A percentile compares a stretch with the other conserved stretches of the same genome.
phyloP scores from a whole-genome alignment of 1,140 invertebrate species.

The Pomacea maculata region DNA sequence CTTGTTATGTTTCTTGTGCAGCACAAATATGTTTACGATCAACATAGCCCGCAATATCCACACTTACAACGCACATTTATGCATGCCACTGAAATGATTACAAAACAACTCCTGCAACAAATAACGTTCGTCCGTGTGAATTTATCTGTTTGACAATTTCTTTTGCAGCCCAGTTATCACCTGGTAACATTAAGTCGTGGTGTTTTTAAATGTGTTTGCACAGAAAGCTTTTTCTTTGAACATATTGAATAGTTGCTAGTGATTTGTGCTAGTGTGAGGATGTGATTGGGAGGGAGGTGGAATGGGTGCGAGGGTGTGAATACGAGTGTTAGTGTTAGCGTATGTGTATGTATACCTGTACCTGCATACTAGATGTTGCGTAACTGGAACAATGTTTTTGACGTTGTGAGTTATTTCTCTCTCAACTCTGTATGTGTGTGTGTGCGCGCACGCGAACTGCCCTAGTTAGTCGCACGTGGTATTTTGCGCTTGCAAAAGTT shows the following conservation, averaged over 20 bases:
- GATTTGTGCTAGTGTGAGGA: background rate
- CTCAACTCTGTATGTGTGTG: background rate
- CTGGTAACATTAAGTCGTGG: background rate
- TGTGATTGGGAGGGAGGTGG: background rate
- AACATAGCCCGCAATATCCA: too few species aligned
- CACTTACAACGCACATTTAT: too few species aligned
- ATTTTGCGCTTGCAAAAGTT: background rate
- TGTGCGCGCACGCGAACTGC: too few species aligned
- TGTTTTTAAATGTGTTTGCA: background rate
- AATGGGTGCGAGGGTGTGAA: background rate
- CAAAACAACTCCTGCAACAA: too few species aligned
- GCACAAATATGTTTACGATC: too few species aligned
- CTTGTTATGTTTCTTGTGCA: too few species aligned
- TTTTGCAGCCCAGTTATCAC: background rate
- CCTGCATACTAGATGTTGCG: background rate
- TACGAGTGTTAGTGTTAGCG: background rate
- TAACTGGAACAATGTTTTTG: background rate
- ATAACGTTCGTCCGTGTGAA: too few species aligned
- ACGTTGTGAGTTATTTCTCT: background rate
- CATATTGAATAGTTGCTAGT: background rate
- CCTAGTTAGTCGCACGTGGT: background rate
- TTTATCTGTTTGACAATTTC: background rate
- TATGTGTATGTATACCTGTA: background rate
- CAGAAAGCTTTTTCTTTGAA: background rate
- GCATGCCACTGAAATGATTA: too few species aligned